Conservation (phyloP, 2,888 invertebrate species). For the Argyra leucocephala region DNA sequence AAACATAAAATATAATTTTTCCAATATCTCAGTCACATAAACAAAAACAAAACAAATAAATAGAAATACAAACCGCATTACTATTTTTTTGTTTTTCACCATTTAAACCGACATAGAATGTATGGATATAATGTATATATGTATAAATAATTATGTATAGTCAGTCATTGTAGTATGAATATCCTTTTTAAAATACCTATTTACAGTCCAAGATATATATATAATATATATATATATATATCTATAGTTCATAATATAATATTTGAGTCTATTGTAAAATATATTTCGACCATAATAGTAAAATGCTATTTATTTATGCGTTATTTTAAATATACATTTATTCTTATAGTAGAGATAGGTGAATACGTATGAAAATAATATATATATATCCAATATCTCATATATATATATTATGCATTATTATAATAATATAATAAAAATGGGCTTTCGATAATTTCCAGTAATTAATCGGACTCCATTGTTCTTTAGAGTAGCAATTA, state of each 20-base stretch:
- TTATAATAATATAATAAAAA: slow-evolving; percentile 10
- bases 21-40: background rate
- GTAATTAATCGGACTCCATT: slow-evolving; percentile 29
- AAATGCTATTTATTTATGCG: background rate
- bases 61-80: background rate
- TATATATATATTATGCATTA: background rate
- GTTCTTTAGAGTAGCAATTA: slow-evolving; percentile 17
- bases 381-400: background rate
- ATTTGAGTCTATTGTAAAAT: background rate
- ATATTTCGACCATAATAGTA: background rate
- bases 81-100: too few species aligned
- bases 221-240: background rate
- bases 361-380: background rate
- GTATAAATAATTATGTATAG: background rate
- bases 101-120: too few species aligned
- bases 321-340: background rate
- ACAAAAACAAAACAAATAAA: background rate
- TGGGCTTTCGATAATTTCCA: slow-evolving; percentile 27
- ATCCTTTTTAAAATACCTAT: background rate
- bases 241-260: background rate
- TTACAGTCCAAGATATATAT: background rate
- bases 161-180: background rate
- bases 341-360: too few species aligned
- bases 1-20: background rate
- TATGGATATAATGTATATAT: too few species aligned